These are phyloP conservation scores for Xestia xanthographa DNA, from an alignment of 2,888 invertebrate genomes.

Conservation along the genomic window DNA sequence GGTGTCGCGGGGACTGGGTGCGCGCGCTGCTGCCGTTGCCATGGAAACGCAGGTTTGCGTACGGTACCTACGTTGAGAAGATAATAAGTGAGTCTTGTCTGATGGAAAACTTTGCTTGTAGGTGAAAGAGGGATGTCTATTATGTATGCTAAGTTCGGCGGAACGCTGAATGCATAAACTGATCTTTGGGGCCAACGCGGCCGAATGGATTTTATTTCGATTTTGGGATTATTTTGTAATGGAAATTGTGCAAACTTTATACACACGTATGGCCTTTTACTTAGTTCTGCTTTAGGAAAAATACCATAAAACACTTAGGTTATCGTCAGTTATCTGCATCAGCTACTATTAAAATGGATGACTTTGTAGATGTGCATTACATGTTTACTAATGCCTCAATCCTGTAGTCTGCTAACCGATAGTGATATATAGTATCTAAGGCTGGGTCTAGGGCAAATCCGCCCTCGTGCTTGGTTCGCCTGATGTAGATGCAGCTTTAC, in stretches of 20 bases:
- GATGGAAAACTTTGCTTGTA: constrained; percentile 59
- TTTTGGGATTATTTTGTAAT: constrained; percentile 16
- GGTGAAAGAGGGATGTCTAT: constrained; percentile 35
- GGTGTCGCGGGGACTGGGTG: constrained; percentile 82
- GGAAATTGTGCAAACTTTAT: constrained; percentile 1
- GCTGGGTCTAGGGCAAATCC: neutral
- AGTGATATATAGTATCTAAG: neutral
- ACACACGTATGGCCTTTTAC: neutral
- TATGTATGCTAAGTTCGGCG: constrained; percentile 47
- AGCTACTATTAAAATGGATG: constrained; percentile 32
- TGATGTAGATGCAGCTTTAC: neutral
- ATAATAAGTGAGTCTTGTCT: constrained; percentile 55
- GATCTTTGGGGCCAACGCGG: neutral
- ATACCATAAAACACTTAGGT: neutral
- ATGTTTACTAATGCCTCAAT: constrained; percentile 13
- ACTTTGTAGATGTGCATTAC: constrained; percentile 1
- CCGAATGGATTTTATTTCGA: neutral
- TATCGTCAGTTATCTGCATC: neutral
- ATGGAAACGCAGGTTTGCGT: constrained; percentile 79
- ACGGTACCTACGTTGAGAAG: constrained; percentile 58
- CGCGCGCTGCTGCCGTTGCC: constrained; percentile 85
- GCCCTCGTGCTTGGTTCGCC: neutral
- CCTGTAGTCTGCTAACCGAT: neutral
- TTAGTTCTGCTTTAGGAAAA: neutral
- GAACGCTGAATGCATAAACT: constrained; percentile 37